These are phyloP conservation scores for Oryzias woworae DNA, from an alignment of 2,113 vertebrate species.

Conservation along the genomic window DNA sequence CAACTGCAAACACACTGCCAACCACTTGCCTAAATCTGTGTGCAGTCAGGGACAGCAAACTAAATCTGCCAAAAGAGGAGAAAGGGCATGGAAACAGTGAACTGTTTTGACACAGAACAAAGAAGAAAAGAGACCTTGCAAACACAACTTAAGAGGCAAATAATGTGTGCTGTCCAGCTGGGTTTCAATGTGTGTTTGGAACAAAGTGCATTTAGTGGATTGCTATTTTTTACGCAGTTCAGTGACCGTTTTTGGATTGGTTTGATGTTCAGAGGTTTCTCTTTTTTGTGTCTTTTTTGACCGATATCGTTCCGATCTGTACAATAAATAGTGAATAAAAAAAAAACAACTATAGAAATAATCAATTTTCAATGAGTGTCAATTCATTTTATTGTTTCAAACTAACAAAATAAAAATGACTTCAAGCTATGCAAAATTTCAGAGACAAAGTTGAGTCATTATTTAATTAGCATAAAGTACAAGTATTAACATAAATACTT, in stretches of 20 bases:
- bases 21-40: constrained; percentile 41
- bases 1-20: constrained; percentile 73
- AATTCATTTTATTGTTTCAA: constrained; percentile 48
- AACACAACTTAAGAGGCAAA: constrained; percentile 43
- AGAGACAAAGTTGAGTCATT: background rate
- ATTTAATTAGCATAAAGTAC: constrained; percentile 22
- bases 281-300: constrained; percentile 74
- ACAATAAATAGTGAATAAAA: constrained; percentile 69
- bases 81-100: constrained; percentile 19
- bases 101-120: constrained; percentile 21
- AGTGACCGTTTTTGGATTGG: constrained; percentile 71
- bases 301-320: constrained; percentile 66
- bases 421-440: constrained; percentile 20
- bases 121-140: constrained; percentile 14
- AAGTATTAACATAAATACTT: constrained; percentile 4
- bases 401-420: constrained; percentile 23
- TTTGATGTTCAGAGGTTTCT: constrained; percentile 71
- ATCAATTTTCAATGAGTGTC: constrained; percentile 62
- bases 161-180: constrained; percentile 53
- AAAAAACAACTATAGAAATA: constrained; percentile 58
- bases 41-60: constrained; percentile 35
- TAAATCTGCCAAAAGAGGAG: constrained; percentile 41
- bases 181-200: constrained; percentile 61
- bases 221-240: constrained; percentile 69
- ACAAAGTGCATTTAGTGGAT: constrained; percentile 72